Base-by-base conservation (phyloP, 2,113 vertebrate species). In the Actenoides hombroni region DNA sequence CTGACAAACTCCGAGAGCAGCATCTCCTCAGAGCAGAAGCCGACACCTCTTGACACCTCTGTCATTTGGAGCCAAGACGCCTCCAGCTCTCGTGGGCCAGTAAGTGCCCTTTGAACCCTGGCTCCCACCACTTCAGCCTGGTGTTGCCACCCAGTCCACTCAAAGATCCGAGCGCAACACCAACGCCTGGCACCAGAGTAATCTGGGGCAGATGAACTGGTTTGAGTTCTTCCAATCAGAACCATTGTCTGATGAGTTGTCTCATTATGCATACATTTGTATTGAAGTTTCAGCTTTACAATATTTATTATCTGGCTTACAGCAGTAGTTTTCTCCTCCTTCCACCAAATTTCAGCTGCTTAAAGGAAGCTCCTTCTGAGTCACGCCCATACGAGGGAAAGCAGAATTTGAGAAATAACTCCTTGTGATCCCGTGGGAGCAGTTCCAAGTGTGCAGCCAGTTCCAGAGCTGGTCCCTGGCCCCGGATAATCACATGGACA, bases 41-140 rank as follows among this genome's bases (percentile, higher is more conserved):
- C 4, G 4, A 5, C 39, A 15, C 33, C 33, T 59, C 37, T 3
- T 0, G 0, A 26, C 77, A 4, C 31, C 11, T 28, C 73, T 24
- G 31, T 35, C 57, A n/a, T 46, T 29, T 63, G 29, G 20, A 31
- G 24, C n/a, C 83, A 46, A 53, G 33, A 14, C 46, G 16, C 1
- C 26, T 18, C 21, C 2, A 1, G 35, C 87, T 71, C 59, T 19
- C 20, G 5, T 14, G 21, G 21, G 31, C n/a, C 13, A 2, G 4
- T 6, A 6, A n/a, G 7, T 33, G 44, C 59, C 67, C 57, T 49
- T 18, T 25, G 73, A 51, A 14, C 28, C 18, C 54, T 13, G 29
- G 13, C 8, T 84, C 44, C 39, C 78, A 69, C 35, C 59, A 4
- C 29, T 6, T 15, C 71, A 74, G 48, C 83, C 67, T 28, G 65